Conservation (phyloP, 2,113 vertebrate species). For the Tachuris rubrigastra region DNA sequence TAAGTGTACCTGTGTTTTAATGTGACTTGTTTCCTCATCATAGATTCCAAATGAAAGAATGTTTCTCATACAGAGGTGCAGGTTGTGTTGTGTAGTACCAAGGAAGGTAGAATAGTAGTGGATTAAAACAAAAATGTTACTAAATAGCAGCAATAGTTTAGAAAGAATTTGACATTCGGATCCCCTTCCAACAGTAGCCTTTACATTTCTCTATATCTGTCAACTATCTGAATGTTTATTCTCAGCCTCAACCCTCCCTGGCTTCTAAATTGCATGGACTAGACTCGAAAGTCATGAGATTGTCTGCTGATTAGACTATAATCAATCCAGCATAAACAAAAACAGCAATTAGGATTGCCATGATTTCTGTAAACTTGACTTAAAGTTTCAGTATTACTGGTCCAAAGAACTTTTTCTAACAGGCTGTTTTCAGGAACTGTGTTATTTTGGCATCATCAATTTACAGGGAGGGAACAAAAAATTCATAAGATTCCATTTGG, state of each 20-base stretch:
- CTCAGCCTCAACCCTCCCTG: background rate
- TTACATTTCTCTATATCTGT: conserved; percentile 20
- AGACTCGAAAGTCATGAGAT: conserved; percentile 69
- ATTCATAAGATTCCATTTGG: conserved; percentile 71
- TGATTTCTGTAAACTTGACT: conserved; percentile 55
- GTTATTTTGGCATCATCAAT: conserved; percentile 60
- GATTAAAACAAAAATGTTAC: background rate
- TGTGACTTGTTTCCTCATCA: background rate
- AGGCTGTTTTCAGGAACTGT: conserved; percentile 21
- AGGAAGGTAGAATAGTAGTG: background rate
- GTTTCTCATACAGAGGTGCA: background rate
- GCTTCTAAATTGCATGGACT: conserved; percentile 66
- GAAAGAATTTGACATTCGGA: background rate
- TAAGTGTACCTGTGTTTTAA: background rate
- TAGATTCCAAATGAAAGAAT: background rate
- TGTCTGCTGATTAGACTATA: conserved; percentile 64
- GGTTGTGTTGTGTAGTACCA: background rate
- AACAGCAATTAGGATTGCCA: conserved; percentile 72
- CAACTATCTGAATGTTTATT: conserved; percentile 32
- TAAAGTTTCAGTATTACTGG: conserved; percentile 45
- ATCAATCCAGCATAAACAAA: conserved; percentile 75
- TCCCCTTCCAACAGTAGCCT: conserved; percentile 13
- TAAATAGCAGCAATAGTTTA: background rate
- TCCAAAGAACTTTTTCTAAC: conserved; percentile 60
- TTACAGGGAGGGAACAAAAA: conserved; percentile 62